Evolutionary conservation across 2,888 invertebrate species (phyloP).

Genomic region (Diarsia rubi): DNA sequence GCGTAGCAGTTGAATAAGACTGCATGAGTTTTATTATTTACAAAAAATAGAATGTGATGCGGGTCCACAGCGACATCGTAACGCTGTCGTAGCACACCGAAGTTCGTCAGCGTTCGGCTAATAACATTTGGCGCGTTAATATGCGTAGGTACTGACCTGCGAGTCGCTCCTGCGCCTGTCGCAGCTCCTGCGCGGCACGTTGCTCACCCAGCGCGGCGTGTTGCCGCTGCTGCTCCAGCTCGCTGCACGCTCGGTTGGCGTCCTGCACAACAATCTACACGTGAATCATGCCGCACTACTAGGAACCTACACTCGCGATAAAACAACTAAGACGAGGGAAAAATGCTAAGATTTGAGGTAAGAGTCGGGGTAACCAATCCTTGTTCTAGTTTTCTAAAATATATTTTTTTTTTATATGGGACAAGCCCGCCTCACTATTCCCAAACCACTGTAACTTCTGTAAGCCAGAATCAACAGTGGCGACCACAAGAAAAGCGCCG

Average conservation of each 20-base stretch:
- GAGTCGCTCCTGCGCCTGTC: conserved; percentile 82
- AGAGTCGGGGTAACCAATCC: background rate
- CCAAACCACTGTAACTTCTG: too few relatives aligned
- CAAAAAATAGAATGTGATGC: background rate
- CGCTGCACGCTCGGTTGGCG: conserved; percentile 86
- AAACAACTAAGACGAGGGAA: background rate
- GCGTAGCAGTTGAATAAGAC: background rate
- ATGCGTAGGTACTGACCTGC: conserved; percentile 66
- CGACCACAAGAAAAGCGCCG: too few relatives aligned
- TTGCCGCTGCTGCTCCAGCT: conserved; percentile 89
- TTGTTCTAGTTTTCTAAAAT: background rate
- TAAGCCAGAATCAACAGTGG: too few relatives aligned
- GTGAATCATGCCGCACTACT: conserved; percentile 57
- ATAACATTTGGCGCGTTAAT: background rate
- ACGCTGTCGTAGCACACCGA: background rate
- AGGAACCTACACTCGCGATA: conserved; percentile 24
- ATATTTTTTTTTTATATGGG: too few relatives aligned
- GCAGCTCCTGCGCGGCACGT: conserved; percentile 90
- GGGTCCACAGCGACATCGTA: background rate
- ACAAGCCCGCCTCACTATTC: too few relatives aligned
- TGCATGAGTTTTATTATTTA: too few relatives aligned
- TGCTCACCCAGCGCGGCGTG: conserved; percentile 84
- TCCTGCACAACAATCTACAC: conserved; percentile 81
- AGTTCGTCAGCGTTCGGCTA: background rate
- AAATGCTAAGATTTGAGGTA: background rate